Conservation (phyloP, 2,888 invertebrate species). For the Xanthorhoe designata region DNA sequence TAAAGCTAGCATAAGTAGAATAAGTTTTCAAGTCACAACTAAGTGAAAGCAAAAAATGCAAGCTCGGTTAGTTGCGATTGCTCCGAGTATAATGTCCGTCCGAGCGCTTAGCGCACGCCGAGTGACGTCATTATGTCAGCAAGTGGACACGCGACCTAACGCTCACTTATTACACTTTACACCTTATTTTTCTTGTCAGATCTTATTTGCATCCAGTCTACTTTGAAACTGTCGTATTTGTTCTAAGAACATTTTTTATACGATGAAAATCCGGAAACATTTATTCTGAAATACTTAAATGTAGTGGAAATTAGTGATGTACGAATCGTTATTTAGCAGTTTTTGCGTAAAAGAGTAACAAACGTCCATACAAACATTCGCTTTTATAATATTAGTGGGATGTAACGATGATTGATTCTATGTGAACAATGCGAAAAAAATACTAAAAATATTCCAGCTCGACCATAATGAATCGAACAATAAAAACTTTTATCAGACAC, state of each 20-base stretch:
- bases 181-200: not conserved
- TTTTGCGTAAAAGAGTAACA: too few species aligned
- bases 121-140: conserved; percentile 10
- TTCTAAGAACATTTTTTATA: not conserved
- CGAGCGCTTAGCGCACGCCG: conserved; percentile 1
- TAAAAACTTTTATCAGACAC: not conserved
- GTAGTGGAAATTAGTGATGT: too few species aligned
- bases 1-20: conserved; percentile 8
- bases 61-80: conserved; percentile 4
- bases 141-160: conserved; percentile 14
- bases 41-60: conserved; percentile 12
- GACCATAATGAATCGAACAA: not conserved
- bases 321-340: too few species aligned
- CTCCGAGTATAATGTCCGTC: conserved; percentile 9
- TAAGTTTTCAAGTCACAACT: conserved; percentile 4
- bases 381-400: too few species aligned
- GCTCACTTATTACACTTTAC: conserved; percentile 4
- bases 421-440: too few species aligned
- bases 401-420: too few species aligned
- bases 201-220: not conserved
- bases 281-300: too few species aligned
- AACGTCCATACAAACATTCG: too few species aligned
- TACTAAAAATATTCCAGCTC: too few species aligned
- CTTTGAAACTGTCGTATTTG: not conserved
- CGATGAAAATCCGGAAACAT: too few species aligned